Percentiles rank a stretch among this genome's conserved stretches.
Conservation (phyloP, 2,888 invertebrate genomes). For the Rotaria macrura region DNA sequence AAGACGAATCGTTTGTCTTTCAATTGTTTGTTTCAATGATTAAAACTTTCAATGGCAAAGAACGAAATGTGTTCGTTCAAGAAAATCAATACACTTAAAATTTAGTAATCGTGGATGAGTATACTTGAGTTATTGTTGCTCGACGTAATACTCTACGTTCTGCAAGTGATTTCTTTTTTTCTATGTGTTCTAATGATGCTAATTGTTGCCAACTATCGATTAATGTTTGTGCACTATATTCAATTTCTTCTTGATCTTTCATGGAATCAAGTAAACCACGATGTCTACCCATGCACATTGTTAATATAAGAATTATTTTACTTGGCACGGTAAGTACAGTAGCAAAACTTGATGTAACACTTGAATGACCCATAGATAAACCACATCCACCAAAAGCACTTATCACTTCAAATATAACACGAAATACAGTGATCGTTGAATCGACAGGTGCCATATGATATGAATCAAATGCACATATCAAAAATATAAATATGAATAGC, state of each 20-base stretch:
- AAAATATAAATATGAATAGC: conserved; percentile 13
- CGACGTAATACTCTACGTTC: no score
- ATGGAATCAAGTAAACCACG: conserved; percentile 16
- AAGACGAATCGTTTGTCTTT: no score
- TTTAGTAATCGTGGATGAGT: neutral
- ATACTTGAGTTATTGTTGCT: no score
- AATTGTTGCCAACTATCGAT: conserved; percentile 10
- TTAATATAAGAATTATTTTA: conserved; percentile 5
- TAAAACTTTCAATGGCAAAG: no score
- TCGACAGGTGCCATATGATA: neutral
- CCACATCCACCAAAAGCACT: conserved; percentile 11
- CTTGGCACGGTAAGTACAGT: neutral
- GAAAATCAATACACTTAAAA: neutral
- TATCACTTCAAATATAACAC: conserved; percentile 1
- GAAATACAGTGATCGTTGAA: neutral
- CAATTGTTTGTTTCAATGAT: no score
- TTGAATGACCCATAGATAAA: neutral
- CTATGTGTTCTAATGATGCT: neutral
- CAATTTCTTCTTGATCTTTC: conserved; percentile 23
- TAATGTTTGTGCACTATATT: neutral
- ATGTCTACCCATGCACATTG: conserved; percentile 21
- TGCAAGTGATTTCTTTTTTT: neutral
- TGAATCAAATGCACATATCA: neutral
- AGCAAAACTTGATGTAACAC: neutral
- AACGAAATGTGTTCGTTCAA: no score